Base-by-base conservation (phyloP, 1,140 invertebrate genomes). In the Neuroterus valhalla region DNA sequence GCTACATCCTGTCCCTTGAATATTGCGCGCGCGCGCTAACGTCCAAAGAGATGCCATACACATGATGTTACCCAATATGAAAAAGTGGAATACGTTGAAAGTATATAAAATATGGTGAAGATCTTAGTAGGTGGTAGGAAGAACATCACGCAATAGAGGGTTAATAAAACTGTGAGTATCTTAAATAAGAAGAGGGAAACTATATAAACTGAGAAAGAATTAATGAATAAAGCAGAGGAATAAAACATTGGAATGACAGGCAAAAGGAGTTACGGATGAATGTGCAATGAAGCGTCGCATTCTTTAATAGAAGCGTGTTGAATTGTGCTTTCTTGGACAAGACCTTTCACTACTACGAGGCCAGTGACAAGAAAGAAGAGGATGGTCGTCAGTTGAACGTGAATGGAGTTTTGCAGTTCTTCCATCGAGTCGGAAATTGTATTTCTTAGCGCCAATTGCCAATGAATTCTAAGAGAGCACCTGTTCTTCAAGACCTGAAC, bases 391-490 rank as follows among this genome's bases (percentile, higher is more conserved):
- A 43, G 19, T 21, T 19, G 44, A 70, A 42, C 62, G 62, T 66
- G 73, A 79, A 77, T 77, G 67, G 75, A 77, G 72, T 80, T 80
- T 68, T 75, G 72, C 70, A 50, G 21, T 45, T 46, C 66, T n/a
- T 70, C 45, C 46, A 46, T 45, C 21, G 26, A 66, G n/a, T 44
- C 72, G 79, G 79, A 81, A 81, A 81, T 81, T 81, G 79, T 81
- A 81, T 81, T 79, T 81, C 76, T 78, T 75, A 73, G 74, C 75
- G 73, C 79, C 79, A 79, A 81, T 79, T 81, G 75, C 67, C 73
- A 73, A 78, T 77, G 71, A 78, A 81, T 81, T 81, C 70, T 78
- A 76, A 81, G 79, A 75, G 73, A 69, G 72, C 72, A 74, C 74
- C 71, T 70, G 69, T 78, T 74, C 48, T 66, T 45, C 50, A 50